Evolutionary conservation across 2,888 invertebrate species (phyloP).

Genomic region (Rhaphigaster nebulosa): DNA sequence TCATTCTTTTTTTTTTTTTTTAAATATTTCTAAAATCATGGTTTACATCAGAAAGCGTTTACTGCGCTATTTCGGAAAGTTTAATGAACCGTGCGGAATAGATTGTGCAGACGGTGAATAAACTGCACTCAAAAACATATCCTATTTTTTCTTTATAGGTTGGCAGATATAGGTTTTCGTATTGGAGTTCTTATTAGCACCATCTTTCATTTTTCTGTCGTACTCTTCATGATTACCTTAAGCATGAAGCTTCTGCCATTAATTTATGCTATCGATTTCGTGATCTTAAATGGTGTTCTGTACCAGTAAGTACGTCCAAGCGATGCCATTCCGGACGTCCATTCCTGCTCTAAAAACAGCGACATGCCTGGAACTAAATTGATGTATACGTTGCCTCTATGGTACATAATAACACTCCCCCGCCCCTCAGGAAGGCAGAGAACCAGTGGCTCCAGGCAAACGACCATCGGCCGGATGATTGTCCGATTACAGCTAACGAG

Average conservation of each 20-base stretch:
- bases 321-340: no score
- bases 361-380: background rate
- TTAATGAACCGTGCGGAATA: background rate
- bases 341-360: background rate
- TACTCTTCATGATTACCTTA: no score
- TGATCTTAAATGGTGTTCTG: no score
- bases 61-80: background rate
- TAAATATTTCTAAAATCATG: background rate
- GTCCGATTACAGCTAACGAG: conserved; percentile 33
- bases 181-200: no score
- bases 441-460: conserved; percentile 3
- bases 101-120: no score
- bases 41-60: background rate
- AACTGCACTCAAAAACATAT: no score
- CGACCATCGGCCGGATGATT: background rate
- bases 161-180: no score
- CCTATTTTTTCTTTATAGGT: no score
- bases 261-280: no score
- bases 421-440: background rate
- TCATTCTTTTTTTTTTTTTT: background rate
- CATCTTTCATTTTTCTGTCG: no score
- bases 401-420: background rate
- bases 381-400: background rate
- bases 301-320: no score
- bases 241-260: no score